Evolutionary conservation across 2,888 invertebrate genomes (phyloP).

Genomic region (Lasioglossum lativentre): DNA sequence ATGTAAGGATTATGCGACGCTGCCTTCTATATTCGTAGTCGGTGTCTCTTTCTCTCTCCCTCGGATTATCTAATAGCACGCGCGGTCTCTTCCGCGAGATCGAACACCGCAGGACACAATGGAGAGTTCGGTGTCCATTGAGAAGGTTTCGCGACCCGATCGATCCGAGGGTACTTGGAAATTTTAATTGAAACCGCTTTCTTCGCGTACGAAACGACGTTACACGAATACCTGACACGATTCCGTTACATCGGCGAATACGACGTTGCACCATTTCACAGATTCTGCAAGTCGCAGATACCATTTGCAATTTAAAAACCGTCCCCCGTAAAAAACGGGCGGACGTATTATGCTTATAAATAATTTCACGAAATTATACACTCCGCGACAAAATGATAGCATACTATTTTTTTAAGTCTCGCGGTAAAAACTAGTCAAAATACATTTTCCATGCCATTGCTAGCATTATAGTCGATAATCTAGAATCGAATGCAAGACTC

Average conservation of each 20-base stretch:
- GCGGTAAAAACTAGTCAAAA: neutral
- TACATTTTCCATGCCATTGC: too few relatives aligned
- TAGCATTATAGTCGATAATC: too few relatives aligned
- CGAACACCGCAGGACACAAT: constrained; percentile 7
- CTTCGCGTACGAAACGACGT: constrained; percentile 11
- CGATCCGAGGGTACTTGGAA: constrained; percentile 20
- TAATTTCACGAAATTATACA: neutral
- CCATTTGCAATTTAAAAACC: neutral
- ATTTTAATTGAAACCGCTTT: constrained; percentile 45
- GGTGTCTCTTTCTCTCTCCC: constrained; percentile 30
- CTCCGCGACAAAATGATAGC: neutral
- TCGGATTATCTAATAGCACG: constrained; percentile 55
- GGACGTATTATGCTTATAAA: neutral
- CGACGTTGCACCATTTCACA: neutral
- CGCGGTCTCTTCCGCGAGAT: constrained; percentile 40
- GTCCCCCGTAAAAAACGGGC: neutral
- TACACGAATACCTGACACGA: constrained; percentile 15
- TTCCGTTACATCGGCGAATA: constrained; percentile 6
- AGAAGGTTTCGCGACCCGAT: constrained; percentile 20
- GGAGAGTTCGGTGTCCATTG: constrained; percentile 4
- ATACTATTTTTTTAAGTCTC: neutral
- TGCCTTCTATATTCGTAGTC: constrained; percentile 14
- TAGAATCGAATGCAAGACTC: too few relatives aligned
- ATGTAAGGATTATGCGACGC: constrained; percentile 23
- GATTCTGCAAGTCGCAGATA: neutral